Evolutionary conservation across 1,140 invertebrate genomes (phyloP), one percentile per base, ranked within the genome.

Genomic region (Brevipalpus yothersi): DNA sequence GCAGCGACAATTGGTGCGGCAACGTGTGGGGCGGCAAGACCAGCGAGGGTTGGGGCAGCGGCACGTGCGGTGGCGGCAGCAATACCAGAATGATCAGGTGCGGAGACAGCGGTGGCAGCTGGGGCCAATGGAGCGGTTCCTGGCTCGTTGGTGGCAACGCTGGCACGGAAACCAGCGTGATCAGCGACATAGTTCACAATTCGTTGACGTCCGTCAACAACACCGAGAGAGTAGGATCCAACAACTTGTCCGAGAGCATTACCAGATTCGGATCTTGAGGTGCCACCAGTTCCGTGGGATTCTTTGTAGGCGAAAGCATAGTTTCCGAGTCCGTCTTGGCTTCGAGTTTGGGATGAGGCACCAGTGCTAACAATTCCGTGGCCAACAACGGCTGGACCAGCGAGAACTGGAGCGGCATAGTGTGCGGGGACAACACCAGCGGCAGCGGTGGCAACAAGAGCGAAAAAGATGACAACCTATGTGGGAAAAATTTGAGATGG

Each of bases 121-220:
- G 53, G 21, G 21, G 53, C 21, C 23, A 19, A 9, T 39, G 53
- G 53, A 21, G 40, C 53, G n/a, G 53, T 41, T 45, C 63, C 63
- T 10, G 65, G 64, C 21, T 65, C 64, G 55, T 65, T 66, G 54
- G 62, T 62, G 15, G 58, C 19, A 55, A 66, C 53, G 15, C 56
- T 42, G 40, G 65, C 67, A 3, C 67, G 65, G 63, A 66, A 68
- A 47, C 67, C 67, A 51, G 53, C 60, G n/a, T 58, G 64, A 62
- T 68, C 67, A 39, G 67, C 67, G 19, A 68, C 63, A 58, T 69
- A 68, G 65, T 67, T 66, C 23, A 68, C 67, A 53, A 63, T 58
- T 51, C 66, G 55, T 41, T 58, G 47, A 17, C 64, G 49, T 21
- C 66, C 66, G 55, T 67, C 66, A 58, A 60, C 59, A 60, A 63